Percentiles rank a stretch among this genome's conserved stretches.
phyloP scores from a whole-genome alignment of 2,113 vertebrate species.

The Misgurnus anguillicaudatus region DNA sequence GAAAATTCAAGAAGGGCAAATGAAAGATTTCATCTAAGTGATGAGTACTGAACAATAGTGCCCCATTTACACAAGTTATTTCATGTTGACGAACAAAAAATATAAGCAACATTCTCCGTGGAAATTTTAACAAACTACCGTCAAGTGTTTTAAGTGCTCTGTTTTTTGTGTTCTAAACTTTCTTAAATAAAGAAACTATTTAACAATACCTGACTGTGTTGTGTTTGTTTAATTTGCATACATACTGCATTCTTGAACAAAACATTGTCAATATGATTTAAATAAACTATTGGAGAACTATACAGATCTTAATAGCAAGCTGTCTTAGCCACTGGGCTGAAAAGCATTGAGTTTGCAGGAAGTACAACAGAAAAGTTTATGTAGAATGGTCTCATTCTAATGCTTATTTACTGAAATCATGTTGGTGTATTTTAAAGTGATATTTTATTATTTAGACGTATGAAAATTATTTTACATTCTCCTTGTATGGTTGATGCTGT shows the following conservation, averaged over 20 bases:
- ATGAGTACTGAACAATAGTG: background rate
- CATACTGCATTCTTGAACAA: too few relatives aligned
- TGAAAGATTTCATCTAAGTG: constrained; percentile 57
- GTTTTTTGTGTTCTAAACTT: background rate
- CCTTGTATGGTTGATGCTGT: background rate
- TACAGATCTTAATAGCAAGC: background rate
- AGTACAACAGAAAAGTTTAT: background rate
- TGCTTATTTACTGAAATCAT: too few relatives aligned
- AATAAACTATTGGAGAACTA: background rate
- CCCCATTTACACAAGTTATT: background rate
- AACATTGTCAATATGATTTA: background rate
- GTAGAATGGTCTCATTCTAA: too few relatives aligned
- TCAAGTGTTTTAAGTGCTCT: constrained; percentile 4
- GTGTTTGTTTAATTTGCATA: background rate
- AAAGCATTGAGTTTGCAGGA: background rate
- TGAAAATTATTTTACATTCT: background rate
- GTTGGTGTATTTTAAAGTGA: too few relatives aligned
- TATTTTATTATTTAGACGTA: background rate
- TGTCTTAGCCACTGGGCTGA: background rate
- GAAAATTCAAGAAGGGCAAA: constrained; percentile 83
- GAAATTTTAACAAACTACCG: constrained; percentile 1
- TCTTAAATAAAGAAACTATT: constrained; percentile 24
- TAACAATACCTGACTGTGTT: background rate
- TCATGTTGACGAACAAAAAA: too few relatives aligned
- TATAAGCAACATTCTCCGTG: background rate